Evolutionary conservation across 2,113 vertebrate species (phyloP).

Genomic region (Gopherus evgoodei): DNA sequence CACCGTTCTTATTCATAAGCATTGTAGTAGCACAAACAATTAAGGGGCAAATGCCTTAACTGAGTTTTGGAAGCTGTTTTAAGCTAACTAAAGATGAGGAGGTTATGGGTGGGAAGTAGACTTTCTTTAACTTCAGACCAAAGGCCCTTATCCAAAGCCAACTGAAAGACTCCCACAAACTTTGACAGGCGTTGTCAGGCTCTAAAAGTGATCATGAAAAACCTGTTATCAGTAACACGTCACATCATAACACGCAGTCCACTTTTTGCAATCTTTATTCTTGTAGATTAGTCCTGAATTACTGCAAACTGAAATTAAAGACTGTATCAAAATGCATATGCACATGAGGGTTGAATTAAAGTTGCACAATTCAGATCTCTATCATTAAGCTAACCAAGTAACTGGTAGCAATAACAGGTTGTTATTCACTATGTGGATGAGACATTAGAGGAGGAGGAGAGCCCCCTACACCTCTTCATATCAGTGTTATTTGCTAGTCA

Average conservation of each 20-base stretch:
- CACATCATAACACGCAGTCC: accelerated
- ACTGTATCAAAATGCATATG: neutral
- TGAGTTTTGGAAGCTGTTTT: neutral
- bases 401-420: neutral
- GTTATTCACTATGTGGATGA: neutral
- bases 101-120: neutral
- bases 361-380: neutral
- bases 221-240: neutral
- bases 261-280: neutral
- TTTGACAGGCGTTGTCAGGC: neutral
- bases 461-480: neutral
- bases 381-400: neutral
- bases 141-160: neutral
- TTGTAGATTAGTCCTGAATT: neutral
- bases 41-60: neutral
- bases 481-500: neutral
- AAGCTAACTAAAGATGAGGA: neutral
- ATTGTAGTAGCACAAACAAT: neutral
- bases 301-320: neutral
- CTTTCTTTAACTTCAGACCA: neutral
- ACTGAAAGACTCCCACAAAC: neutral
- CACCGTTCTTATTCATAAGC: neutral
- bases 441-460: neutral
- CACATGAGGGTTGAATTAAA: neutral
- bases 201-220: neutral